A percentile compares a stretch with the other conserved stretches of the same genome.
Evolutionary conservation across 2,113 vertebrate genomes (phyloP).

Genomic region (Thunnus thynnus): DNA sequence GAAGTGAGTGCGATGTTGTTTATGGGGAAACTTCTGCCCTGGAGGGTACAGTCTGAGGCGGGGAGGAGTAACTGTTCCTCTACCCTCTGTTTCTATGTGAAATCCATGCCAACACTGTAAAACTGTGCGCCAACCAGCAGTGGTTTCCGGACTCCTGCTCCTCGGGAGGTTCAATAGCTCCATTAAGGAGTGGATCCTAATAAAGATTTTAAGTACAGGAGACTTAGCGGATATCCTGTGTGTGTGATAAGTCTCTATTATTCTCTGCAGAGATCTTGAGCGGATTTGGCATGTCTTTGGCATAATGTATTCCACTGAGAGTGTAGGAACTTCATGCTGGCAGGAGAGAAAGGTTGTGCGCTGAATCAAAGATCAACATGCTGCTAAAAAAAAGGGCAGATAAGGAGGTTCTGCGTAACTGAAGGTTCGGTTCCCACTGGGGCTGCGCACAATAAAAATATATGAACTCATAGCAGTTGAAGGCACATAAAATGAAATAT

Average conservation of each 20-base stretch:
- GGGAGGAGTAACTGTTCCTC: conserved; percentile 31
- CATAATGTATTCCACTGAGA: conserved; percentile 14
- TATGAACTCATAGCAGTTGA: conserved; percentile 7
- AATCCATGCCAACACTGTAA: conserved; percentile 42
- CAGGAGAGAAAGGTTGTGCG: neutral
- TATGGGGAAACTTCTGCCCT: conserved; percentile 39
- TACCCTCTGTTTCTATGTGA: conserved; percentile 5
- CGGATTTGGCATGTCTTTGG: conserved; percentile 3
- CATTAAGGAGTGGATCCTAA: conserved; percentile 51
- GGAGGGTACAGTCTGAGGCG: conserved; percentile 19
- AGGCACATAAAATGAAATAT: neutral
- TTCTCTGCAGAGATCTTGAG: conserved; percentile 8
- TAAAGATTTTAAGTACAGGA: conserved; percentile 47
- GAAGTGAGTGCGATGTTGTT: conserved; percentile 22
- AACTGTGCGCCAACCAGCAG: conserved; percentile 23
- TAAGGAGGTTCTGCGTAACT: conserved; percentile 28
- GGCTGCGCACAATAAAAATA: conserved; percentile 18
- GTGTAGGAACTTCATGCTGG: neutral
- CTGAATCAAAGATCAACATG: conserved; percentile 22
- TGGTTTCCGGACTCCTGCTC: conserved; percentile 27
- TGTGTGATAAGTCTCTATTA: conserved; percentile 41
- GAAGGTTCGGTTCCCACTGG: conserved; percentile 4
- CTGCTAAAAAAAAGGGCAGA: conserved; percentile 22
- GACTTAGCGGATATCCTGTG: conserved; percentile 42
- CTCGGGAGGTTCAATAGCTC: conserved; percentile 35